phyloP scores from a whole-genome alignment of 2,113 vertebrate species.

The Pangasianodon gigas region DNA sequence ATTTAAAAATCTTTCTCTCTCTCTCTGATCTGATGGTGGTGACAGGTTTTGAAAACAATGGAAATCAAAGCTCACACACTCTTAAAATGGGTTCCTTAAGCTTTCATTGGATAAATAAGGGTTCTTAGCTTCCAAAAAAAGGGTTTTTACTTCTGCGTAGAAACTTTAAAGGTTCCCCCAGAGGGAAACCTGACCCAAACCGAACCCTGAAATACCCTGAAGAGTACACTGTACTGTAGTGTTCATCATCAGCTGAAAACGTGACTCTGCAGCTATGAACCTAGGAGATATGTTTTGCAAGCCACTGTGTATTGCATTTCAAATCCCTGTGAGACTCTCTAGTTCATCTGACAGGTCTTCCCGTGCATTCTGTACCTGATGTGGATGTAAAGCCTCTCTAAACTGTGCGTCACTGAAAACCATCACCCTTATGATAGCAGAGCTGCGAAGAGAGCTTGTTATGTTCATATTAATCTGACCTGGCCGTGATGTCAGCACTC shows the following conservation, averaged over 20 bases:
- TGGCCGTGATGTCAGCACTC: not conserved
- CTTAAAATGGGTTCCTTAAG: not conserved
- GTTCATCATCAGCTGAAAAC: not conserved
- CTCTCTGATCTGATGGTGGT: not conserved
- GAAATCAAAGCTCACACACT: not conserved
- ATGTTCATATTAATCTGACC: not conserved
- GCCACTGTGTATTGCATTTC: not conserved
- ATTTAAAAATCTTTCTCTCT: not conserved
- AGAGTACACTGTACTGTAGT: not conserved
- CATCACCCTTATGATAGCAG: not conserved
- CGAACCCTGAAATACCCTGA: not conserved
- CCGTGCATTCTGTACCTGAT: not conserved
- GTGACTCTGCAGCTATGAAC: not conserved
- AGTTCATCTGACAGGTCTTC: not conserved
- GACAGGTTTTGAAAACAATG: not conserved
- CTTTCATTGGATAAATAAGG: not conserved
- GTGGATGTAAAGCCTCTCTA: not conserved
- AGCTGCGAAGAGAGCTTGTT: not conserved
- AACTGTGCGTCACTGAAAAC: not conserved
- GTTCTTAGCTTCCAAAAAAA: not conserved
- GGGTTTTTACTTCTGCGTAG: not conserved
- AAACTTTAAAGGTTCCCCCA: not conserved
- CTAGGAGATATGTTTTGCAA: not conserved
- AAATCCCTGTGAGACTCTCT: not conserved
- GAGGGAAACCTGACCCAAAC: not conserved